Conservation (phyloP, 2,797 vertebrate species). For the Eupleurogrammus muticus region DNA sequence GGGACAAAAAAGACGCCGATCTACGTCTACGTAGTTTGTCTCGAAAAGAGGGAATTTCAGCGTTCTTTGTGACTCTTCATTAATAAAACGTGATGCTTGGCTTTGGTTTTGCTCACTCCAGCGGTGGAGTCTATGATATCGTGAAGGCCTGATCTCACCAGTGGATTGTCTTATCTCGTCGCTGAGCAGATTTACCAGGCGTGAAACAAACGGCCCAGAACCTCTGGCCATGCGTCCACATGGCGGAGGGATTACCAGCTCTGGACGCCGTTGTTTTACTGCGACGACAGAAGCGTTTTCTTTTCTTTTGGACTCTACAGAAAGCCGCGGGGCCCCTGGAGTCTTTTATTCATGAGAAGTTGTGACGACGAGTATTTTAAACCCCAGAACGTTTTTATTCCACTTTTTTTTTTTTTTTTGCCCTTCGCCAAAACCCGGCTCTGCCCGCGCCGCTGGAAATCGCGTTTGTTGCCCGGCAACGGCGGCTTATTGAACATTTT, state of each 20-base stretch:
- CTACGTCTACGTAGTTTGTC: no score
- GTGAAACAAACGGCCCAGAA: slow-evolving; percentile 58
- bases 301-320: slow-evolving; percentile 42
- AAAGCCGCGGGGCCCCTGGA: slow-evolving; percentile 24
- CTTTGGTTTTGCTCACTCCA: slow-evolving; percentile 8
- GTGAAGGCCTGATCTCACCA: slow-evolving; percentile 40
- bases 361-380: slow-evolving; percentile 47
- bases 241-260: slow-evolving; percentile 48
- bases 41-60: neutral
- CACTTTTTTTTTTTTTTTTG: slow-evolving; percentile 40
- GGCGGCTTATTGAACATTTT: slow-evolving; percentile 71
- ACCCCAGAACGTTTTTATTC: slow-evolving; percentile 46
- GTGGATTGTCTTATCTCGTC: slow-evolving; percentile 57
- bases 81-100: slow-evolving; percentile 19
- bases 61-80: slow-evolving; percentile 22
- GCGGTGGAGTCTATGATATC: slow-evolving; percentile 25
- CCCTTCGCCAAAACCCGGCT: slow-evolving; percentile 40
- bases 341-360: slow-evolving; percentile 43
- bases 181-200: slow-evolving; percentile 64
- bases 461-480: slow-evolving; percentile 71
- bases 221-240: slow-evolving; percentile 43
- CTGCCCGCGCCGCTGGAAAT: slow-evolving; percentile 17
- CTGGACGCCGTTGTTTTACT: slow-evolving; percentile 50
- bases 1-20: no score
- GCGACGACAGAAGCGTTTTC: slow-evolving; percentile 33